Percentiles rank a stretch among this genome's conserved stretches.
Conservation (phyloP, 2,113 vertebrate genomes). For the Ondatra zibethicus region DNA sequence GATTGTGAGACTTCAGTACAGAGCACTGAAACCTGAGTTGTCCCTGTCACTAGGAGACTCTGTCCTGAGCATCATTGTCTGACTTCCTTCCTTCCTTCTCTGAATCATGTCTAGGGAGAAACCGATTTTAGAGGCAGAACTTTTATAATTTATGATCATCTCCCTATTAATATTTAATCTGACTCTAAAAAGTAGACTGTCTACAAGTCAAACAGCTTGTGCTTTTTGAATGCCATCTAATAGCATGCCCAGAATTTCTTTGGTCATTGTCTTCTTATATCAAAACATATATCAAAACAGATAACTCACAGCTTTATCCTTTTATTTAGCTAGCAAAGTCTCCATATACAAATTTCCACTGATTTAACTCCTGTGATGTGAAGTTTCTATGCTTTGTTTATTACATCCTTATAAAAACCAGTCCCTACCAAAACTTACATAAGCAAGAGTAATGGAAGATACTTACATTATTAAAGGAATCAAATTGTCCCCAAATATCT, state of each 20-base stretch:
- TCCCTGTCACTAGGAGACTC: neutral
- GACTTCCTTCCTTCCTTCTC: neutral
- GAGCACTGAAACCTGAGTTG: neutral
- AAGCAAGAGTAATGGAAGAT: neutral
- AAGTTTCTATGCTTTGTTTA: neutral
- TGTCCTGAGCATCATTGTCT: neutral
- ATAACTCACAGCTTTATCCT: neutral
- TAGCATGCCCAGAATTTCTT: neutral
- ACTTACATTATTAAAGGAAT: neutral
- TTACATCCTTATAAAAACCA: neutral
- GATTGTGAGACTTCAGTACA: neutral
- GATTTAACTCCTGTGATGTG: neutral
- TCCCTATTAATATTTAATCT: constrained; percentile 2
- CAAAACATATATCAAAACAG: constrained; percentile 4
- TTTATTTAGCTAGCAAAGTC: neutral
- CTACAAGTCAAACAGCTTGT: neutral
- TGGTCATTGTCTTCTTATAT: neutral
- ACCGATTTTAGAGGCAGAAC: neutral
- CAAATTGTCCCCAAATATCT: constrained; percentile 2
- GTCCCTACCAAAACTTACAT: neutral
- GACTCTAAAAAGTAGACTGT: neutral
- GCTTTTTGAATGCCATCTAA: neutral
- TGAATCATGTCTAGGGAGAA: neutral
- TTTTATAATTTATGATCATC: neutral
- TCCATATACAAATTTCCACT: neutral